Evolutionary conservation across 2,888 invertebrate genomes (phyloP).

Genomic region (Drosophila hamatofila): DNA sequence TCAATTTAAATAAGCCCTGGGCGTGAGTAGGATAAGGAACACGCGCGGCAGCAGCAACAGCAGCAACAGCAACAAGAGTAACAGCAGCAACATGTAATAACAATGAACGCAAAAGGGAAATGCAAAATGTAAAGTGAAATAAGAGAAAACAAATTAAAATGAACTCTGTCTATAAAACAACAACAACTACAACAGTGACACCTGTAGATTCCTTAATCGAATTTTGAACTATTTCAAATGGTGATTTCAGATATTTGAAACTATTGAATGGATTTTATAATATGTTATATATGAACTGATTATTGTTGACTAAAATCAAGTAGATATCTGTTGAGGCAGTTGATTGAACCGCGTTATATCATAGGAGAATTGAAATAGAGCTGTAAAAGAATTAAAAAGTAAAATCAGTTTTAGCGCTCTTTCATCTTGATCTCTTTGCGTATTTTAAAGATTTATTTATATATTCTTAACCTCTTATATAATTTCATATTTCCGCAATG

Average conservation of each 20-base stretch:
- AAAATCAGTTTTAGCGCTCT: too few relatives aligned
- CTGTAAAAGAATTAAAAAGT: too few relatives aligned
- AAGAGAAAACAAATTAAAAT: slow-evolving; percentile 3
- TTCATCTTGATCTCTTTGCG: too few relatives aligned
- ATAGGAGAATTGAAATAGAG: too few relatives aligned
- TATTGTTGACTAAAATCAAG: too few relatives aligned
- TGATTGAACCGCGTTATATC: too few relatives aligned
- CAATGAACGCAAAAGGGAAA: slow-evolving; percentile 46
- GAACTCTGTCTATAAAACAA: not conserved
- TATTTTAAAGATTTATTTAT: too few relatives aligned
- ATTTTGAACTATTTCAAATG: slow-evolving; percentile 6
- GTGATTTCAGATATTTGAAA: slow-evolving; percentile 4
- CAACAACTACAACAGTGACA: slow-evolving; percentile 28
- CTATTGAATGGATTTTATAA: too few relatives aligned
- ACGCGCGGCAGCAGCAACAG: slow-evolving; percentile 28
- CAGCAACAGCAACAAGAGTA: slow-evolving; percentile 11
- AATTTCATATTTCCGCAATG: too few relatives aligned
- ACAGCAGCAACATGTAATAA: slow-evolving; percentile 32
- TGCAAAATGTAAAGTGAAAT: slow-evolving; percentile 33
- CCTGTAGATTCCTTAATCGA: slow-evolving; percentile 18
- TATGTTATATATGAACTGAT: too few relatives aligned
- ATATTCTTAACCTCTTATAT: too few relatives aligned
- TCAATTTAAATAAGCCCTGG: slow-evolving; percentile 77
- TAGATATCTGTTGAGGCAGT: too few relatives aligned
- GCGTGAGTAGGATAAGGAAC: slow-evolving; percentile 43